phyloP scores from a whole-genome alignment of 2,888 invertebrate species.

The Chrysomela aeneicollis region DNA sequence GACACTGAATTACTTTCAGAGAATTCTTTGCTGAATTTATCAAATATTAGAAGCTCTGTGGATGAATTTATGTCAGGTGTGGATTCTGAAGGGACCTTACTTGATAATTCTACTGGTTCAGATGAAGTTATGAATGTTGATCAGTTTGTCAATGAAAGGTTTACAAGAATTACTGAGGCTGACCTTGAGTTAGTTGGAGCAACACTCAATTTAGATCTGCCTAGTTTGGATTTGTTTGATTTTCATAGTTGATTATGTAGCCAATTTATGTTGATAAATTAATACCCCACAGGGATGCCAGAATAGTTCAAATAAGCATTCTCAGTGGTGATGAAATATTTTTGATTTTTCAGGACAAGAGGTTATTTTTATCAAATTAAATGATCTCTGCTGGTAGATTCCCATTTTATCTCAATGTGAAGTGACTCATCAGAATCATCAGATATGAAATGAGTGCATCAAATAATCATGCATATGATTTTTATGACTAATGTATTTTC shows the following conservation, averaged over 20 bases:
- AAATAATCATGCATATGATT: too few species aligned
- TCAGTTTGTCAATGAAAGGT: conserved; percentile 60
- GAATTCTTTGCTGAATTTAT: conserved; percentile 48
- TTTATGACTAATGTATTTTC: too few species aligned
- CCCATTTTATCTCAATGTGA: too few species aligned
- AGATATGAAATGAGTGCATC: too few species aligned
- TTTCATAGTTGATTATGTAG: conserved; percentile 51
- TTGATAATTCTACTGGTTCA: conserved; percentile 57
- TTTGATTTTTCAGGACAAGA: too few species aligned
- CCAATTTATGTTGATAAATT: too few species aligned
- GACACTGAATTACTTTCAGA: conserved; percentile 47
- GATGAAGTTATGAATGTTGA: conserved; percentile 61
- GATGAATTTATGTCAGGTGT: conserved; percentile 56
- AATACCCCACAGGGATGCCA: too few species aligned
- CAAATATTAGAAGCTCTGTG: conserved; percentile 47
- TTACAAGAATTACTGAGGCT: conserved; percentile 58
- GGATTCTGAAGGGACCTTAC: conserved; percentile 50
- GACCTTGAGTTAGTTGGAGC: conserved; percentile 51
- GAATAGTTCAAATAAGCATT: too few species aligned
- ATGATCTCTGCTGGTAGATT: too few species aligned
- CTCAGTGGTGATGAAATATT: too few species aligned
- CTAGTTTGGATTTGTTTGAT: conserved; percentile 57
- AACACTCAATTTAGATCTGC: conserved; percentile 55
- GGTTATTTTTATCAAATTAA: too few species aligned
- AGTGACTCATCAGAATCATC: too few species aligned